Evolutionary conservation across 2,888 invertebrate genomes (phyloP), one percentile per base, ranked within the genome.

Genomic region (Hanleya hanleyi): DNA sequence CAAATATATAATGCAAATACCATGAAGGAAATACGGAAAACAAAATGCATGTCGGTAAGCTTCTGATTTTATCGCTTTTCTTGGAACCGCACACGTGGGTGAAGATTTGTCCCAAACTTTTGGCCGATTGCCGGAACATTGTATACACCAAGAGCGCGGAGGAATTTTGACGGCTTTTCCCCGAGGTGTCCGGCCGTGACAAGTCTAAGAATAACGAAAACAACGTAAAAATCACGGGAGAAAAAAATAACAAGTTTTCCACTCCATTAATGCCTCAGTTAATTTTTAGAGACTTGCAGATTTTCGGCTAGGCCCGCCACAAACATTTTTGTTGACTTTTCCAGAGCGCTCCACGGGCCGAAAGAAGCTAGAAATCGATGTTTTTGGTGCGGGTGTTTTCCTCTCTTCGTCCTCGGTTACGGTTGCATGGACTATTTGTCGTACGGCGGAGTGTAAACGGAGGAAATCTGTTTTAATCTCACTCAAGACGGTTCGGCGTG

Each of bases 381-480:
- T 22, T 47, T 1, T 47, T 57, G 29, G 15, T 9, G 1, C 57
- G 29, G 57, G 18, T 41, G 18, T 18, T 12, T 12, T 12, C 57
- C 32, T 32, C 57, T 29, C 2, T 29, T 7, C 32, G 57, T 18
- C 57, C 57, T 57, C 57, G 57, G 3, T 57, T 26, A 1, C 26
- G 26, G 12, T 26, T 15, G 15, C 57, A 57, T 3, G 15, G 57
- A 32, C 57, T 57, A 57, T 57, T 57, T 57, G 57, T 57, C 57
- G 22, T 57, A 26, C 29, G 29, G 32, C 57, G 57, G 29, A 18
- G 57, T 57, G 57, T 29, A 57, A 57, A 57, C 57, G 12, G 26
- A 57, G 57, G 57, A 57, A 57, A 57, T 57, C 57, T 57, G 22
- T 18, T 57, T 26, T 57, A 57, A 57, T 57, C 57, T 57, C 32